These are phyloP conservation scores for Brachionichthys hirsutus DNA, from an alignment of 2,113 vertebrate species.

Conservation along the genomic window DNA sequence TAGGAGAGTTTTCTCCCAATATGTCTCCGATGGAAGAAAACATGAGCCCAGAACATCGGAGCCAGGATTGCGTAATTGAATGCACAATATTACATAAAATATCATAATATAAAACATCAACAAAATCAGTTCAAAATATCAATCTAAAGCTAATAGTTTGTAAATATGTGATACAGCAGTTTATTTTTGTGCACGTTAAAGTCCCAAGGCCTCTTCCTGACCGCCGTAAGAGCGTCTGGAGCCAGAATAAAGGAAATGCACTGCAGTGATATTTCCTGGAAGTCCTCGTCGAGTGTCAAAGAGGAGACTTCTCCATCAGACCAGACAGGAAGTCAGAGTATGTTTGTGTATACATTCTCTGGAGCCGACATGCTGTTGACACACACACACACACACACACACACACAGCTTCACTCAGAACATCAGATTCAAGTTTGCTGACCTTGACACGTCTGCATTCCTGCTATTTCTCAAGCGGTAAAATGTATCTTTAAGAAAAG, in stretches of 20 bases:
- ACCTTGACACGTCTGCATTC: background rate
- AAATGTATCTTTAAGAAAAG: too few species aligned
- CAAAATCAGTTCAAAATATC: background rate
- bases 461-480: conserved; percentile 12
- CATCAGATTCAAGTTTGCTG: conserved; percentile 17
- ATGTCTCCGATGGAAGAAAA: conserved; percentile 17
- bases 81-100: background rate
- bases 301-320: conserved; percentile 21
- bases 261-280: conserved; percentile 55
- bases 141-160: background rate
- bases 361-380: conserved; percentile 19
- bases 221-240: conserved; percentile 32
- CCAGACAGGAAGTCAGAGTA: conserved; percentile 35
- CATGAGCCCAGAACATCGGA: background rate
- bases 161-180: background rate
- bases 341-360: conserved; percentile 46
- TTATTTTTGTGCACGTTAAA: conserved; percentile 13
- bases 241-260: conserved; percentile 44
- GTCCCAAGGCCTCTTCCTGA: conserved; percentile 28
- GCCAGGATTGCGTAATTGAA: background rate
- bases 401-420: conserved; percentile 46
- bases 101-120: too few species aligned
- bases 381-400: conserved; percentile 7
- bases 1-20: conserved; percentile 45
- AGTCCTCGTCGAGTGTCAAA: conserved; percentile 32